A percentile compares a stretch with the other conserved stretches of the same genome.
Conservation (phyloP, 1,140 invertebrate genomes). For the Leguminivora glycinivorella region DNA sequence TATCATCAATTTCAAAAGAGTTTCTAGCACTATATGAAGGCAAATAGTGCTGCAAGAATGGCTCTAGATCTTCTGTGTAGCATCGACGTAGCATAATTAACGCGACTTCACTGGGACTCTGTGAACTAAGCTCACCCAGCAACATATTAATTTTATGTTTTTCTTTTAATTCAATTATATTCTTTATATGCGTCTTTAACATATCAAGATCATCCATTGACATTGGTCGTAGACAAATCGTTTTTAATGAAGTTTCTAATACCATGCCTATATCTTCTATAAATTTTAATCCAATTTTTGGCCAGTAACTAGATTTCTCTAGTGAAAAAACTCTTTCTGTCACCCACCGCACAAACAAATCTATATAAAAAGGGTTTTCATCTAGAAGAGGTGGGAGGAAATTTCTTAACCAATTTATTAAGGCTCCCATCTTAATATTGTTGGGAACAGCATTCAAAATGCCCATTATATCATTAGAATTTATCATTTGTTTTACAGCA, state of each 20-base stretch:
- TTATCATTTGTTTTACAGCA: conserved; percentile 48
- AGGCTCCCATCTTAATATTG: conserved; percentile 65
- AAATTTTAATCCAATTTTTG: conserved; percentile 71
- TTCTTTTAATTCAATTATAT: conserved; percentile 68
- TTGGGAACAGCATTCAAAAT: conserved; percentile 63
- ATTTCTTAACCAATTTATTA: conserved; percentile 68
- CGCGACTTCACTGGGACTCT: conserved; percentile 61
- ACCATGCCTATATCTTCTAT: conserved; percentile 61
- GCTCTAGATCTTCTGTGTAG: conserved; percentile 69
- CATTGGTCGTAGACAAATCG: conserved; percentile 58
- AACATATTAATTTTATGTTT: conserved; percentile 73
- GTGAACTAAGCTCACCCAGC: conserved; percentile 64
- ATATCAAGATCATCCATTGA: conserved; percentile 69
- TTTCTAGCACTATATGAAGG: conserved; percentile 57
- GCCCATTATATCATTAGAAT: conserved; percentile 49
- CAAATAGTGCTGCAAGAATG: conserved; percentile 62
- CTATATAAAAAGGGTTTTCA: conserved; percentile 67
- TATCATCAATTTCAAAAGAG: conserved; percentile 67
- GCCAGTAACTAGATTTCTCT: conserved; percentile 71
- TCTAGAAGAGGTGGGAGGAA: conserved; percentile 63
- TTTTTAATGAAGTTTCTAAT: conserved; percentile 64
- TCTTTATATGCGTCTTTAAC: conserved; percentile 61
- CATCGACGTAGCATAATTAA: conserved; percentile 69
- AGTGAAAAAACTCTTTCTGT: conserved; percentile 65
- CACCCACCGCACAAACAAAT: conserved; percentile 70